phyloP scores from a whole-genome alignment of 1,140 invertebrate genomes.

The Aphelinus atriplicis region DNA sequence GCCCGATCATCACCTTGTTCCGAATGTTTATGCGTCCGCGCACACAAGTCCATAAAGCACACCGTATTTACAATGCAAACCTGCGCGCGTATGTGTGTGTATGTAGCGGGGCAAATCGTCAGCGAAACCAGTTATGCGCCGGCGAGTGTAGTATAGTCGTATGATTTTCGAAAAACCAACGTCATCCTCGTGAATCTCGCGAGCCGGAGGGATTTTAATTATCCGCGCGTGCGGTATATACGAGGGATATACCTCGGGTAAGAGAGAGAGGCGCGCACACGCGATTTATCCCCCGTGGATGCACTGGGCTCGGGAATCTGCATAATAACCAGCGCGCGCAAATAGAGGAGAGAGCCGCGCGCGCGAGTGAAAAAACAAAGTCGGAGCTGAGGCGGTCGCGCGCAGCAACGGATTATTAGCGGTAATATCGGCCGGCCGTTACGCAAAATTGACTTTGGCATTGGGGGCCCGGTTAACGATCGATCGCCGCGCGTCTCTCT shows the following conservation, averaged over 20 bases:
- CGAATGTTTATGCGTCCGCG: too few relatives aligned
- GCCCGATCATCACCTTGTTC: too few relatives aligned
- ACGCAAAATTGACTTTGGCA: slow-evolving; percentile 35
- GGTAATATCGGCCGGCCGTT: slow-evolving; percentile 25
- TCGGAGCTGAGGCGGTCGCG: not conserved
- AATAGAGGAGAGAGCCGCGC: slow-evolving; percentile 20
- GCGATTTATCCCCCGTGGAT: slow-evolving; percentile 9
- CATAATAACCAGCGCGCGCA: slow-evolving; percentile 29
- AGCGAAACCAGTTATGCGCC: too few relatives aligned
- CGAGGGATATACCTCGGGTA: not conserved
- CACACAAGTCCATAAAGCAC: too few relatives aligned
- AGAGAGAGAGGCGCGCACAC: not conserved
- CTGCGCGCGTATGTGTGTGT: too few relatives aligned
- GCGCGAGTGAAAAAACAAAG: not conserved
- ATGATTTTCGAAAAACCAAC: slow-evolving; percentile 1
- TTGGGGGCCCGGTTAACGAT: slow-evolving; percentile 16
- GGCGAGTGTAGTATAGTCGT: too few relatives aligned
- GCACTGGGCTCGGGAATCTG: slow-evolving; percentile 6
- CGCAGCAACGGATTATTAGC: slow-evolving; percentile 31
- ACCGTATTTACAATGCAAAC: too few relatives aligned
- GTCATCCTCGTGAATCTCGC: not conserved
- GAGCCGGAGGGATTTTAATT: slow-evolving; percentile 11
- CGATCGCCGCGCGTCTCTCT: slow-evolving; percentile 18
- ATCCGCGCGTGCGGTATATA: not conserved
- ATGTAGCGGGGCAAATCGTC: too few relatives aligned